Evolutionary conservation across 2,797 vertebrate species (phyloP).

Genomic region (Aphelocoma californica): DNA sequence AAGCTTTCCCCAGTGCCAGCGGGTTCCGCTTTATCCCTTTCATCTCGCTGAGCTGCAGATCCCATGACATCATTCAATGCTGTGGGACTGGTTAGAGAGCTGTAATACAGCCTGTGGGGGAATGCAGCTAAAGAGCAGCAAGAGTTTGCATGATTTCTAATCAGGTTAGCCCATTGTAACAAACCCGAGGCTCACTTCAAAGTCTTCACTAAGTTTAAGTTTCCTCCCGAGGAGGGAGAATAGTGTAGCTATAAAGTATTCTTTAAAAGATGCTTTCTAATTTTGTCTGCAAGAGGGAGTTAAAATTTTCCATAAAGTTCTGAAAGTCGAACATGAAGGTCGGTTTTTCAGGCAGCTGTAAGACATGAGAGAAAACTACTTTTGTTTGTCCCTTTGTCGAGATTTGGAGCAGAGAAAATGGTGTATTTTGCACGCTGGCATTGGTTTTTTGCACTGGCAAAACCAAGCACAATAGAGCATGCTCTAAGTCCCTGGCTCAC

Average conservation of each 20-base stretch:
- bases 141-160: constrained; percentile 67
- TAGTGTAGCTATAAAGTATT: not conserved
- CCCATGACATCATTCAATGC: constrained; percentile 83
- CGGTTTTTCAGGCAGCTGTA: not conserved
- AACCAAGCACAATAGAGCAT: not conserved
- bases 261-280: not conserved
- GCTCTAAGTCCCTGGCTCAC: not conserved
- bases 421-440: not conserved
- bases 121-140: constrained; percentile 63
- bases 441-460: not conserved
- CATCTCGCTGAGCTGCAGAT: constrained; percentile 82
- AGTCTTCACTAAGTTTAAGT: not conserved
- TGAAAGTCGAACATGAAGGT: not conserved
- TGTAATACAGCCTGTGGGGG: constrained; percentile 74
- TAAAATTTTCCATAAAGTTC: not conserved
- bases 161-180: constrained; percentile 57
- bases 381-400: not conserved
- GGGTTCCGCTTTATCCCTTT: constrained; percentile 82
- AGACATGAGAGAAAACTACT: not conserved
- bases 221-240: constrained; percentile 6
- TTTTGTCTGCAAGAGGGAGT: constrained; percentile 11
- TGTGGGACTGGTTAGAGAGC: constrained; percentile 78
- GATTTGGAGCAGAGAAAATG: not conserved
- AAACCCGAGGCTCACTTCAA: constrained; percentile 27
- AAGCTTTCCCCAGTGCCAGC: constrained; percentile 80